phyloP scores from a whole-genome alignment of 2,888 invertebrate species.

The Calliphora vomitoria region DNA sequence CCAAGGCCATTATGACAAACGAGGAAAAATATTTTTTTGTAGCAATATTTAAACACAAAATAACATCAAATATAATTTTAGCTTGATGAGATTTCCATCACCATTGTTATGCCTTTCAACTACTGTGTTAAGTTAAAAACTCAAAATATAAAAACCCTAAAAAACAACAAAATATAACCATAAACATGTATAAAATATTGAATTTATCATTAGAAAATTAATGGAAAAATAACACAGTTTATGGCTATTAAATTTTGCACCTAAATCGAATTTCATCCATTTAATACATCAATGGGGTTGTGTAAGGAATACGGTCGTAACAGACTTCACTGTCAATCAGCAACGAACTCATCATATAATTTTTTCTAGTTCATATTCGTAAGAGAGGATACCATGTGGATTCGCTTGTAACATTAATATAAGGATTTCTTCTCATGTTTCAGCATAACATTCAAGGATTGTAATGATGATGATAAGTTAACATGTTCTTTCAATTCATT shows the following conservation, averaged over 20 bases:
- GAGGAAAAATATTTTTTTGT: no score
- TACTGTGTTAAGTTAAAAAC: neutral
- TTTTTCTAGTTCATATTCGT: neutral
- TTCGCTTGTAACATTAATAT: constrained; percentile 1
- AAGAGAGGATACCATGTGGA: constrained; percentile 3
- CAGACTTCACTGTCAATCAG: constrained; percentile 22
- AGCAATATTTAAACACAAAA: no score
- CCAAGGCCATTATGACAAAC: no score
- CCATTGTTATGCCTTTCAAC: neutral
- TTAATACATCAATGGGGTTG: neutral
- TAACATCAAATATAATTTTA: no score
- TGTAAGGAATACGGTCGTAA: neutral
- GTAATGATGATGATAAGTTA: constrained; percentile 5
- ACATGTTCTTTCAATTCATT: neutral
- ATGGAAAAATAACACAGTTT: neutral
- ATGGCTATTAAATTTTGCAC: neutral
- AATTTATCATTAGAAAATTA: neutral
- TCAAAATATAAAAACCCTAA: neutral
- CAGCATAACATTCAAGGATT: neutral
- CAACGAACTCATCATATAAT: constrained; percentile 2
- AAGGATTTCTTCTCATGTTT: constrained; percentile 20
- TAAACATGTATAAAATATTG: neutral
- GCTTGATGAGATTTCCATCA: no score
- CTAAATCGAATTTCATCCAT: neutral
- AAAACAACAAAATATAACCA: neutral